Evolutionary conservation across 2,797 vertebrate genomes (phyloP), one percentile per base, ranked within the genome.

Genomic region (Rousettus madagascariensis): DNA sequence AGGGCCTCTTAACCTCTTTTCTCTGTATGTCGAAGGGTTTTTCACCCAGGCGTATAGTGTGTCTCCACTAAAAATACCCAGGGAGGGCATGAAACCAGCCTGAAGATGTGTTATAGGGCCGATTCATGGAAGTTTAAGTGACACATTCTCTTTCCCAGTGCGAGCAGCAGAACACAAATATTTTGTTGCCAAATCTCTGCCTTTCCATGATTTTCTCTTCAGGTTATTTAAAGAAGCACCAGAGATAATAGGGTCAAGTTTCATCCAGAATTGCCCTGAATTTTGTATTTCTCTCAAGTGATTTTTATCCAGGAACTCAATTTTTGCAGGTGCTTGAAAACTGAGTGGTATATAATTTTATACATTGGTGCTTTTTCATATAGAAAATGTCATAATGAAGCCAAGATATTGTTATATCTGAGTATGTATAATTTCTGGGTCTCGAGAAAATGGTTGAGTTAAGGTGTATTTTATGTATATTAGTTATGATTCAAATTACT

Each of bases 301-400:
- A 55, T 24, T 84, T 94, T 94, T 78, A 49, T 53, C 36, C 41
- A 86, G 13, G 28, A 85, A 71, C n/a, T 69, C n/a, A 77, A 7
- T 75, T 69, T 90, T 79, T 55, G 12, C 88, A 86, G 33, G 66
- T 79, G 41, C 77, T 88, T 69, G 33, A 90, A 68, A 94, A 83
- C 57, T 46, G 57, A 79, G 10, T 68, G n/a, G 36, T 83, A 11
- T 85, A 16, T 94, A 41, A 79, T 78, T 93, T 94, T 86, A 43
- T 19, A 5, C 38, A 84, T 38, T 28, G 15, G 11, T 77, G 9
- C 3, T 28, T 94, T 95, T 91, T 30, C 33, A 72, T 57, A 61
- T 17, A 84, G 65, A 86, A 91, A 77, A 92, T 88, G 43, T 75
- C 49, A 51, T 38, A 65, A 59, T 38, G 6, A 90, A 85, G 41